These are phyloP conservation scores for Tragelaphus oryx DNA, from an alignment of 2,797 vertebrate genomes.

Conservation along the genomic window DNA sequence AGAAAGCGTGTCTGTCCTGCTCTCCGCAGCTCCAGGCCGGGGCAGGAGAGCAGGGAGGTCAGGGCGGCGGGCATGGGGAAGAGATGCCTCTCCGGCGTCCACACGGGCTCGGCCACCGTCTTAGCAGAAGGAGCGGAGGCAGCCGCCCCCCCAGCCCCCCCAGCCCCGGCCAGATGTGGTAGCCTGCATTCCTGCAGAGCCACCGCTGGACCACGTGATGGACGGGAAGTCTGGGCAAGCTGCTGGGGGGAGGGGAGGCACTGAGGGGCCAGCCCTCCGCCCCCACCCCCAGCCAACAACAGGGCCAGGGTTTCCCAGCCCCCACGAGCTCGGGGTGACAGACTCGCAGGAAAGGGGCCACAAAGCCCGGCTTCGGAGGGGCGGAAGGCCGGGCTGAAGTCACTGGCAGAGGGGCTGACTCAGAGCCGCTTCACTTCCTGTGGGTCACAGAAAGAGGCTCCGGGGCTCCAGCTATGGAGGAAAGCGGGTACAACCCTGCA, in stretches of 20 bases:
- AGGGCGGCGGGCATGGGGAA: neutral
- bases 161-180: slow-evolving; percentile 67
- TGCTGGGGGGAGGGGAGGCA: neutral
- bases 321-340: slow-evolving; percentile 15
- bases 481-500: neutral
- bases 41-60: neutral
- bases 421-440: slow-evolving; percentile 70
- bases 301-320: neutral
- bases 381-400: slow-evolving; percentile 29
- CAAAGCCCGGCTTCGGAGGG: neutral
- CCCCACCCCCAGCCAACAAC: neutral
- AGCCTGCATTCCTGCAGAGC: slow-evolving; percentile 71
- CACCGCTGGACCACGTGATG: slow-evolving; percentile 36
- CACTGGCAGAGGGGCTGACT: slow-evolving; percentile 57
- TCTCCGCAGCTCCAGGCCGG: neutral
- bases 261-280: neutral
- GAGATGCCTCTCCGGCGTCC: slow-evolving; percentile 29
- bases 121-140: neutral
- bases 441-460: neutral
- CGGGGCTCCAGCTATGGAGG: neutral
- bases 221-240: neutral
- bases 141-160: neutral
- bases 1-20: neutral
- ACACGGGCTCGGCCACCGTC: neutral
- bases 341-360: slow-evolving; percentile 42